Evolutionary conservation across 2,888 invertebrate genomes (phyloP), one percentile per base, ranked within the genome.

Genomic region (Bellardia bayeri): DNA sequence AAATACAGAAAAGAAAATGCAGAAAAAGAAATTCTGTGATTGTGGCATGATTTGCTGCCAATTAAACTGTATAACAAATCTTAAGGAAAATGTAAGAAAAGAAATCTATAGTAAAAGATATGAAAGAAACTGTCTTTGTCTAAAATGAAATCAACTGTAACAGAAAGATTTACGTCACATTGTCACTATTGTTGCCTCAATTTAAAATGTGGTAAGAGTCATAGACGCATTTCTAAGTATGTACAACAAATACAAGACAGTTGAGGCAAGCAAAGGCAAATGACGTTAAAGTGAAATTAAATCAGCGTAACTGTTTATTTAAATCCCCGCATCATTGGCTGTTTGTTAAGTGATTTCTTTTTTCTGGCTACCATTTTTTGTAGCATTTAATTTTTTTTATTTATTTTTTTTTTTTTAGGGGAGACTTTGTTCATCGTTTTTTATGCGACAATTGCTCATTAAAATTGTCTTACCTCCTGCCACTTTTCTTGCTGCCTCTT

Each of bases 301-400:
- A 92, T 92, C 92, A 92, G 91, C 92, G 91, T 91, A 91, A 91
- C 92, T 92, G 92, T 92, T 92, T 92, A 92, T 92, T 91, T 92
- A 91, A 91, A 92, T 91, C 91, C 91, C 91, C 91, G 90, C 91
- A 91, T 90, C 91, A 90, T 86, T 86, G 88, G 84, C 87, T 82
- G 85, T 87, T 87, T 85, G 87, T 87, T 85, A 87, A 87, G 87
- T 87, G 87, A 85, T 85, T 87, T 78, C 51, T 58, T 69, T 80
- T 40, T 56, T 30, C 33, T 23, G 23, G 23, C n/a, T 3, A 58
- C 9, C 30, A 68, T 80, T 71, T 71, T 66, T 68, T 79, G 79
- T 49, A 14, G 45, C 51, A 40, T 58, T 80, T 42, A 42, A 68
- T 45, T 63, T 85, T 56, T 64, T 72, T 69, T n/a, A n/a, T n/a